phyloP scores from a whole-genome alignment of 2,888 invertebrate species.

The Xestia sexstrigata region DNA sequence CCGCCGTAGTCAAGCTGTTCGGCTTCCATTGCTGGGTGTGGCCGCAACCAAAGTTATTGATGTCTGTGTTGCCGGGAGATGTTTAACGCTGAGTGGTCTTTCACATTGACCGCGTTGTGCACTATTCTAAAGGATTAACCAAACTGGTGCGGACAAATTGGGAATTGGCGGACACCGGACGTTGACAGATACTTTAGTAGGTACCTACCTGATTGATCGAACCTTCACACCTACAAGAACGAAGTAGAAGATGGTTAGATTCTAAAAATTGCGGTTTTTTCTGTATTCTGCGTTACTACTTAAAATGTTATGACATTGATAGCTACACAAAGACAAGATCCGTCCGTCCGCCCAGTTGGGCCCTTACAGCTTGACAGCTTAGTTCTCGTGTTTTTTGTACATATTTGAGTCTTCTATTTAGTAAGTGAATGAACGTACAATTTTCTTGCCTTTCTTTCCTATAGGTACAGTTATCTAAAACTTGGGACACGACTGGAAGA shows the following conservation, averaged over 20 bases:
- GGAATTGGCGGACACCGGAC: not conserved
- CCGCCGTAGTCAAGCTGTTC: conserved; percentile 50
- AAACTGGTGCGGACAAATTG: not conserved
- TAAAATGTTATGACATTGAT: not conserved
- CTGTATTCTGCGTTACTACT: not conserved
- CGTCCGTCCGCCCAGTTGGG: not conserved
- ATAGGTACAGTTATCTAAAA: not conserved
- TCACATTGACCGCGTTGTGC: not conserved
- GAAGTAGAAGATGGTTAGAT: not conserved
- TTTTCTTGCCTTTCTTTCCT: not conserved
- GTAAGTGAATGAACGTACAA: not conserved
- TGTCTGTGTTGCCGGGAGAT: conserved; percentile 24
- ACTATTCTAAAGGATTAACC: too few relatives aligned
- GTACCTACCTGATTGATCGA: not conserved
- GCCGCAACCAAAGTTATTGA: conserved; percentile 40
- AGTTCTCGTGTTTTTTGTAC: not conserved
- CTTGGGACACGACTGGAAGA: not conserved
- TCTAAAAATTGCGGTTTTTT: not conserved
- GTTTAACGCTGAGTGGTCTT: conserved; percentile 4
- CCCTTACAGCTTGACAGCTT: too few relatives aligned
- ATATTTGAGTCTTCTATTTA: not conserved
- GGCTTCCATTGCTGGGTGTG: conserved; percentile 52
- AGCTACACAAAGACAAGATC: not conserved
- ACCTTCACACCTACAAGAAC: not conserved
- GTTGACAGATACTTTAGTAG: not conserved